These are phyloP conservation scores for Bryconaethiops microstoma DNA, from an alignment of 2,797 vertebrate species.

Conservation along the genomic window DNA sequence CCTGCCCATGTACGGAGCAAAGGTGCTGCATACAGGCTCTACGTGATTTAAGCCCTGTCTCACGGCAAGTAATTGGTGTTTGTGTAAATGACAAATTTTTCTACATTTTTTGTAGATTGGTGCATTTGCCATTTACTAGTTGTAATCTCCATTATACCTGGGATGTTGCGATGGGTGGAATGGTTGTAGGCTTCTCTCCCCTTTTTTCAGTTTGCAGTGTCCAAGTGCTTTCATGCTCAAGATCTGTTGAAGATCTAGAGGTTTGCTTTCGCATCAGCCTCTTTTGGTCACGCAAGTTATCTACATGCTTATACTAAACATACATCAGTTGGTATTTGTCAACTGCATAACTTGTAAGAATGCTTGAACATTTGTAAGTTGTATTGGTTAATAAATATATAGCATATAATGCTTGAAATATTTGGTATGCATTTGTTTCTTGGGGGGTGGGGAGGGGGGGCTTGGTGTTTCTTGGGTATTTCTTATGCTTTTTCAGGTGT, in stretches of 20 bases:
- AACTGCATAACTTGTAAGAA: slow-evolving; percentile 72
- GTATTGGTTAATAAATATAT: slow-evolving; percentile 82
- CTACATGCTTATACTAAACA: slow-evolving; percentile 65
- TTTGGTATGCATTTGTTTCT: slow-evolving; percentile 84
- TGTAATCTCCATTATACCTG: slow-evolving; percentile 45
- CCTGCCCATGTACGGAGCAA: slow-evolving; percentile 65
- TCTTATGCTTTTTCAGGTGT: slow-evolving; percentile 86
- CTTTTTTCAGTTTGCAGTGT: slow-evolving; percentile 81
- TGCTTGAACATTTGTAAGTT: slow-evolving; percentile 78
- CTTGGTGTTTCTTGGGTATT: slow-evolving; percentile 73
- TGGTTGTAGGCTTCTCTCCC: slow-evolving; percentile 68
- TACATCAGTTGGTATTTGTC: slow-evolving; percentile 38
- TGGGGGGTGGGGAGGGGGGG: slow-evolving; percentile 60
- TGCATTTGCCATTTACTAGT: slow-evolving; percentile 54
- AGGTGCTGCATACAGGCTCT: slow-evolving; percentile 66
- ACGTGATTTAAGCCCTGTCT: slow-evolving; percentile 66
- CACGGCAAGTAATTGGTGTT: slow-evolving; percentile 63
- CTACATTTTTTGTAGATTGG: background rate
- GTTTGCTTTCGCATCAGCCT: slow-evolving; percentile 75
- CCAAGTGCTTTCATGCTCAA: slow-evolving; percentile 77
- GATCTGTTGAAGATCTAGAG: slow-evolving; percentile 77
- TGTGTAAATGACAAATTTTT: slow-evolving; percentile 35
- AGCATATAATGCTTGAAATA: slow-evolving; percentile 78
- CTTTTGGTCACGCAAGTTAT: slow-evolving; percentile 74
- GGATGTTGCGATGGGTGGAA: slow-evolving; percentile 63